A percentile compares a stretch with the other conserved stretches of the same genome.
Evolutionary conservation across 2,797 vertebrate genomes (phyloP).

Genomic region (Otus scops): DNA sequence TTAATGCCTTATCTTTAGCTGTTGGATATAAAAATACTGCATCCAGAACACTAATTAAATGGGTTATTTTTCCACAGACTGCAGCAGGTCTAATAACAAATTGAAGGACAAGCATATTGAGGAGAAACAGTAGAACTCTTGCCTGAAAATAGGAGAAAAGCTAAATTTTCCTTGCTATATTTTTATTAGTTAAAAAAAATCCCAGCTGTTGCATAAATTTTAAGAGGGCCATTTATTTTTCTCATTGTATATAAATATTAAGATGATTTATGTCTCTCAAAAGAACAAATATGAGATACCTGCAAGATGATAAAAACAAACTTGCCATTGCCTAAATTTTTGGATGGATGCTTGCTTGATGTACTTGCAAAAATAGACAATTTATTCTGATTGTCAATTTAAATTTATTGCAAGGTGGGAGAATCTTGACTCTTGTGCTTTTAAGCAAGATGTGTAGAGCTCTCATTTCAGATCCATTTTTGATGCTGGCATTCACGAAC

Average conservation of each 20-base stretch:
- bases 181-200: not conserved
- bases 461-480: not conserved
- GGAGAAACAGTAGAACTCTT: not conserved
- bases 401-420: not conserved
- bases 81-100: not conserved
- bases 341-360: not conserved
- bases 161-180: not conserved
- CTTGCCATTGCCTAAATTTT: not conserved
- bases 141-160: not conserved
- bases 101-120: not conserved
- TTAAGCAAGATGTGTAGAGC: not conserved
- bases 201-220: not conserved
- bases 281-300: not conserved
- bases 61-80: not conserved
- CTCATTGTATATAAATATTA: not conserved
- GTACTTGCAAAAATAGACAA: not conserved
- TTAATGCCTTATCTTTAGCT: not conserved
- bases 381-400: not conserved
- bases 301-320: not conserved
- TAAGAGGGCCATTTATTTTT: not conserved
- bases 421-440: not conserved
- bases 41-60: not conserved
- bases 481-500: not conserved
- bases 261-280: not conserved
- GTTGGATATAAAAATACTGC: not conserved